phyloP scores from a whole-genome alignment of 1,140 invertebrate genomes.

The Zaprionus nigranus region DNA sequence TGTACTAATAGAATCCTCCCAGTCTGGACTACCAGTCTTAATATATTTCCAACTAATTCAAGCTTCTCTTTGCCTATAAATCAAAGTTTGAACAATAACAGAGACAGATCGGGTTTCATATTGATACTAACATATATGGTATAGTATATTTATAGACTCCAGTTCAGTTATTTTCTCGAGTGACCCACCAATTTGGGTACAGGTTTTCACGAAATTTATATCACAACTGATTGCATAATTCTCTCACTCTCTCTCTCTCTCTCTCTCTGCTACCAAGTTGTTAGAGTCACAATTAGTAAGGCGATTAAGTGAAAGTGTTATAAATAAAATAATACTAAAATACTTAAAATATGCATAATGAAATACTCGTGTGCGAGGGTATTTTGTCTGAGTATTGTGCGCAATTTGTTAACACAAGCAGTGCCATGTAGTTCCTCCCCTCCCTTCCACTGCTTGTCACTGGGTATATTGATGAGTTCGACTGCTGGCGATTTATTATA shows the following conservation, averaged over 20 bases:
- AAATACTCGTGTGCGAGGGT: neutral
- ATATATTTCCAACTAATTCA: neutral
- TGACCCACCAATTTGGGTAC: constrained; percentile 45
- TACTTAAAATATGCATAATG: constrained; percentile 29
- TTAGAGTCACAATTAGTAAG: constrained; percentile 67
- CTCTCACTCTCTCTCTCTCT: neutral
- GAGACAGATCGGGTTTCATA: constrained; percentile 29
- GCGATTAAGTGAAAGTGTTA: constrained; percentile 78
- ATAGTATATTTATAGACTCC: constrained; percentile 20
- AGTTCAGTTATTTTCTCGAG: constrained; percentile 33
- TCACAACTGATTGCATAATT: constrained; percentile 56
- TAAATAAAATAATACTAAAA: constrained; percentile 54
- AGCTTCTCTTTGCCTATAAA: neutral
- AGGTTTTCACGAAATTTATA: constrained; percentile 42
- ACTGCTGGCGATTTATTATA: constrained; percentile 66
- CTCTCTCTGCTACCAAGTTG: constrained; percentile 25
- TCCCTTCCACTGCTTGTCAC: constrained; percentile 6
- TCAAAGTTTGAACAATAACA: neutral
- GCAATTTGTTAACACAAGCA: constrained; percentile 41
- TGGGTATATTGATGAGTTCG: constrained; percentile 63
- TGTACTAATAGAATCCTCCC: neutral
- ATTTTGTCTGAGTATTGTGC: constrained; percentile 23
- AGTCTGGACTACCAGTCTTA: neutral
- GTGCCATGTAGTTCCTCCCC: neutral
- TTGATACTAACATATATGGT: constrained; percentile 8